Evolutionary conservation across 2,113 vertebrate species (phyloP), one percentile per base, ranked within the genome.

Genomic region (Emydocephalus ijimae): DNA sequence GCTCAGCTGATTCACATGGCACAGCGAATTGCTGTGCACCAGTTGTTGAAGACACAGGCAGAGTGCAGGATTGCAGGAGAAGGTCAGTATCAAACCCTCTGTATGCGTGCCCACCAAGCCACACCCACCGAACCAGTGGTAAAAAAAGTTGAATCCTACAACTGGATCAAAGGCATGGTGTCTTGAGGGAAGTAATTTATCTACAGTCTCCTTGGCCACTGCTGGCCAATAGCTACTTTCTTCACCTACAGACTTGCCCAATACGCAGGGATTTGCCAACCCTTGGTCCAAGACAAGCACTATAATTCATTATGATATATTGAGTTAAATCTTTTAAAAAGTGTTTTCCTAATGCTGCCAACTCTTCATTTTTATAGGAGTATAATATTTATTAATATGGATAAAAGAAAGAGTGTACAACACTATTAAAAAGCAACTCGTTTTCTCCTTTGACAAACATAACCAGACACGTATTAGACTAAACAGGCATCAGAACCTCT

Each of bases 401-500:
- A 14, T 55, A 64, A 59, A 34, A 52, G 8, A 89, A 74, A 39
- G 64, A 43, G 15, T 92, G 9, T 9, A 86, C 10, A 56, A 69
- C 61, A 14, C 12, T 14, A 11, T 59, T 85, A 87, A 59, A 93
- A 92, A 39, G n/a, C 15, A 81, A 92, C 39, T 10, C 43, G 23
- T 48, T n/a, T 43, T 64, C 92, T 89, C 39, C 93, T 45, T 14
- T 12, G 9, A 86, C 34, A 87, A 81, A 64, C 50, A 88, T 56
- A 55, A 48, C 15, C 56, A 56, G 50, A 69, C 12, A 88, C 1
- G 39, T 3, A 52, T 9, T 4, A 23, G 34, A 81, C 0, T 12
- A 14, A 56, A 85, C 56, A 81, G 43, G 29, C 0, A 43, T 98
- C 96, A 98, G 94, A 90, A 59, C 94, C 96, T 97, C 59, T 96